Base-by-base conservation (phyloP, 2,113 vertebrate species). In the Nesoenas mayeri region DNA sequence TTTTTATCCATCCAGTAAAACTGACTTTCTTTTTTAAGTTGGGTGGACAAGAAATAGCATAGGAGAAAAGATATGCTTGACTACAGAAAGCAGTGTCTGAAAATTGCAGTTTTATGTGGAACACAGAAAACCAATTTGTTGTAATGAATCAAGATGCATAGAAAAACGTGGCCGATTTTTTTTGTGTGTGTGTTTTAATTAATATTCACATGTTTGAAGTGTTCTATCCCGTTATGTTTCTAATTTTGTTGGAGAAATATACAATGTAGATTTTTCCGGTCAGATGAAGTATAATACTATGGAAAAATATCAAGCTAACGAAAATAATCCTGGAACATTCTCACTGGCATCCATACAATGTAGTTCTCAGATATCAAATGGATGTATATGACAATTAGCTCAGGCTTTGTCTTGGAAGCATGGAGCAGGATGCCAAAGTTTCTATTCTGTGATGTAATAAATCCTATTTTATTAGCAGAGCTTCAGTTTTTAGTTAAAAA, bases 331-430 rank as follows among this genome's bases (percentile, higher is more conserved):
- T 88, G 88, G 85, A 89, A 79, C 2, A 1, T 53, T 96, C 50
- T 88, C 36, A 66, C 47, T 87, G 91, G 85, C 21, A 2, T 90
- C 60, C 31, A 53, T 60, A 48, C 48, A 60, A 8, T 42, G 69
- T 48, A 20, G 54, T 91, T 93, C 90, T 97, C 72, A 94, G 84
- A 90, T 95, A 86, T 85, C 88, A 93, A 78, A 86, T 84, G 34
- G 26, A 83, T 60, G 67, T 60, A 88, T 38, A 90, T 67, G 69
- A 96, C 65, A 94, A 95, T 94, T 86, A 93, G 60, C 60, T 91
- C 38, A 84, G 79, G 44, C 72, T 95, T 77, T 94, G 82, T 88
- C 82, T 71, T 71, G 80, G 56, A 60, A 91, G 56, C 26, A 40
- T 20, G 31, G 75, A 78, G 13, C 48, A 82, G 48, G 38, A 90